Conservation (phyloP, 2,888 invertebrate species). For the Aphrophora alni region DNA sequence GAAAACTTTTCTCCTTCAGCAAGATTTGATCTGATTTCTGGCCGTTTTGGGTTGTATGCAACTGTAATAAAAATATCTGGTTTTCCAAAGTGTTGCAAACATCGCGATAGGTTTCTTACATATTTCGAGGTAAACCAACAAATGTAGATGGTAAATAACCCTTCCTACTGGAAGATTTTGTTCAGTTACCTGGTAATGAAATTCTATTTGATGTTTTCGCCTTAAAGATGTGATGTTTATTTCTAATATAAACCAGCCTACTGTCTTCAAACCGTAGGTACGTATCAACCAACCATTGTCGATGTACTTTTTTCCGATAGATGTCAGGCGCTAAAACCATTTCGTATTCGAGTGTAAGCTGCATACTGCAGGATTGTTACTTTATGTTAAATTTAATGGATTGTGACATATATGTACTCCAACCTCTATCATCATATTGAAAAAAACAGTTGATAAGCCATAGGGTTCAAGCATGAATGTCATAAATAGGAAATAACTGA, state of each 20-base stretch:
- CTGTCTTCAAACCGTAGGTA: slow-evolving; percentile 26
- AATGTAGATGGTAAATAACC: slow-evolving; percentile 17
- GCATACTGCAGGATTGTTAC: slow-evolving; percentile 28
- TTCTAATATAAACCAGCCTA: not conserved
- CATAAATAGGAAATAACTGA: not conserved
- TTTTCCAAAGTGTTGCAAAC: too few species aligned
- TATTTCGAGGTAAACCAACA: slow-evolving; percentile 18
- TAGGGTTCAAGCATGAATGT: not conserved
- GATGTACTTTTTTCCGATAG: slow-evolving; percentile 28
- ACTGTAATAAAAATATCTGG: too few species aligned
- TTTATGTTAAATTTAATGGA: not conserved
- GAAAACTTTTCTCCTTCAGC: too few species aligned
- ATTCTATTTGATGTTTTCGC: slow-evolving; percentile 16
- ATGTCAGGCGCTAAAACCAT: slow-evolving; percentile 20
- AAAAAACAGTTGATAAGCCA: not conserved
- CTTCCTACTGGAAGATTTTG: not conserved
- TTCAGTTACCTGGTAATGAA: not conserved
- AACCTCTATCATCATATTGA: slow-evolving; percentile 2
- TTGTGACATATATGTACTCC: not conserved
- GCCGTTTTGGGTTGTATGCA: too few species aligned
- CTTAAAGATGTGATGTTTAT: slow-evolving; percentile 12
- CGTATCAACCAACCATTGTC: slow-evolving; percentile 19
- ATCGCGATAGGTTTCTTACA: slow-evolving; percentile 12
- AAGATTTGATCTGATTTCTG: too few species aligned
- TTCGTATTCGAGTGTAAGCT: not conserved